Conservation (phyloP, 2,797 vertebrate species). For the Botia almorhae region DNA sequence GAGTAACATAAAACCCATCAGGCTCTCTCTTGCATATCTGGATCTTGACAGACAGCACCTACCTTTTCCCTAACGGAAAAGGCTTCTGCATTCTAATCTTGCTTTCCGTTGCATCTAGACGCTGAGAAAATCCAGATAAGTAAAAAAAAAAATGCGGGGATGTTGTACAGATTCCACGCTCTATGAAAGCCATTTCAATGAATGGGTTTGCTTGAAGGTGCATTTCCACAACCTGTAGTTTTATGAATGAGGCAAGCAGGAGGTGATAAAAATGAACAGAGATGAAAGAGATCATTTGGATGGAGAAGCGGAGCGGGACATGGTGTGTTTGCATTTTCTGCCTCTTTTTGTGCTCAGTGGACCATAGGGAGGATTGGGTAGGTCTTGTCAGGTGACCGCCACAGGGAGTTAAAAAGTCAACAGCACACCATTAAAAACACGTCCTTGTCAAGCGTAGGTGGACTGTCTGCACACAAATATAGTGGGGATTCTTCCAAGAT, state of each 20-base stretch:
- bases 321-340: constrained; percentile 52
- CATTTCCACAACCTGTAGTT: constrained; percentile 47
- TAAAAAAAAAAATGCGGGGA: neutral
- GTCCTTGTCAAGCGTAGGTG: neutral
- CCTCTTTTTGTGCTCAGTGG: constrained; percentile 60
- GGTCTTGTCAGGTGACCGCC: constrained; percentile 64
- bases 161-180: constrained; percentile 25
- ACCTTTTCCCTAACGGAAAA: neutral
- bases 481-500: neutral
- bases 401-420: constrained; percentile 60
- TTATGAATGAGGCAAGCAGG: constrained; percentile 47
- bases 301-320: constrained; percentile 5
- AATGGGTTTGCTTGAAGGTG: constrained; percentile 46
- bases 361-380: constrained; percentile 53
- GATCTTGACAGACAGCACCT: constrained; percentile 10
- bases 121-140: neutral
- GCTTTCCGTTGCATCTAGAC: constrained; percentile 25
- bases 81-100: neutral
- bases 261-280: constrained; percentile 44
- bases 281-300: constrained; percentile 22
- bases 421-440: constrained; percentile 64
- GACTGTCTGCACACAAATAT: neutral
- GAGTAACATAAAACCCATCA: constrained; percentile 32
- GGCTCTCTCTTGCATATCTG: constrained; percentile 16
- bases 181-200: constrained; percentile 26